Percentiles rank a stretch among this genome's conserved stretches.
Conservation (phyloP, 2,888 invertebrate genomes). For the Drosophila cracens region DNA sequence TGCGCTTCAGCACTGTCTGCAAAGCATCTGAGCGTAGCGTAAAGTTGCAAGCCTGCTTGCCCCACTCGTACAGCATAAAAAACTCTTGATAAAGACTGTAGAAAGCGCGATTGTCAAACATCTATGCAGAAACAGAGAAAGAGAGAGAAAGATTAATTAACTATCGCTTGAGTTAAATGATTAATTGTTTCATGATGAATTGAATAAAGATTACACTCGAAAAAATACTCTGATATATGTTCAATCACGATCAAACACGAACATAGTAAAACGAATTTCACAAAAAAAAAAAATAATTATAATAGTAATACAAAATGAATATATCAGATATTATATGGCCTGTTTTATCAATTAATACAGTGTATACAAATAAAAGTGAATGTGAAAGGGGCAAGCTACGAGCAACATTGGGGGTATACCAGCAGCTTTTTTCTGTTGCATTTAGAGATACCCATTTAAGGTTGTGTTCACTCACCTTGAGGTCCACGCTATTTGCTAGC, state of each 20-base stretch:
- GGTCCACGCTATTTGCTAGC: conserved; percentile 80
- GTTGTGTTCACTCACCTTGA: conserved; percentile 80
- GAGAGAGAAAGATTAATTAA: background rate
- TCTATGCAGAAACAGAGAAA: conserved; percentile 50
- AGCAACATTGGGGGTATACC: conserved; percentile 5
- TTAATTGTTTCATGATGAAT: conserved; percentile 8
- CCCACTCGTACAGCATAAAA: conserved; percentile 83
- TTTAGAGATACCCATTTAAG: background rate
- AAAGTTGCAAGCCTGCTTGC: conserved; percentile 80
- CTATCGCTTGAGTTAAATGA: conserved; percentile 3
- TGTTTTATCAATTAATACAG: background rate
- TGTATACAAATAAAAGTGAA: conserved; percentile 13
- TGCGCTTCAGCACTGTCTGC: conserved; percentile 82
- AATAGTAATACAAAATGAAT: background rate
- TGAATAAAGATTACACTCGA: too few relatives aligned
- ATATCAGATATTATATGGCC: background rate
- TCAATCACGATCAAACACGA: background rate
- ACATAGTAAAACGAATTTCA: background rate
- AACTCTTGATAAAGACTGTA: conserved; percentile 82
- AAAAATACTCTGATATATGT: background rate
- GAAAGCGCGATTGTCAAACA: conserved; percentile 80
- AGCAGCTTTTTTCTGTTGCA: background rate
- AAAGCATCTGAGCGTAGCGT: conserved; percentile 82
- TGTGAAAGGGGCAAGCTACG: conserved; percentile 24
- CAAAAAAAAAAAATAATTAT: background rate